Evolutionary conservation across 2,888 invertebrate species (phyloP), one percentile per base, ranked within the genome.

Genomic region (Leptinotarsa juncta): DNA sequence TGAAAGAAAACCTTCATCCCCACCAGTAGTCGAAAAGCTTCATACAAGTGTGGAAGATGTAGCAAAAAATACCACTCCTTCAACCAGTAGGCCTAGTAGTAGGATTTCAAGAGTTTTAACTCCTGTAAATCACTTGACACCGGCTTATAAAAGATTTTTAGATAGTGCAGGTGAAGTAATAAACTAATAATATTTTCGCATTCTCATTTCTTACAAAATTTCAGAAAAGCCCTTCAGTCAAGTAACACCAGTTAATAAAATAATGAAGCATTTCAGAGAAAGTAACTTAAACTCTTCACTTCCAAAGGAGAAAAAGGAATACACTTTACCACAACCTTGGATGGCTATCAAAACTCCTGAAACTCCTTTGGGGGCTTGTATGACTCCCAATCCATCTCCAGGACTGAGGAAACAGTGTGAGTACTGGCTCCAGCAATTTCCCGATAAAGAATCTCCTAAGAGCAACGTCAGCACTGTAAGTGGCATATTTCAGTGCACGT

Each of bases 291-390:
- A 57, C 76, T 57, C 57, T 3, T 60, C 70, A 26, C 49, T 15
- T 16, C 23, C 55, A 16, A 67, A 55, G 55, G 72, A 71, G 48
- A 51, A 57, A 48, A 75, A 74, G 65, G 67, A 74, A 12, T 74
- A 60, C 23, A 66, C 60, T 4, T 32, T 73, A n/a, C 75, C 75
- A 15, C 72, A 67, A 4, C 79, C 55, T 68, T 81, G 80, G 79
- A 75, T 73, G 73, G 76, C 49, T 67, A 85, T 90, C 3, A 85
- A 88, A 16, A 92, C 92, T 0, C 92, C 92, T 0, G 89, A 90
- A 2, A 90, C 90, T 12, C 91, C 91, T 0, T 89, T 90, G 73
- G 91, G 91, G 3, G 87, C 88, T 51, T 86, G 89, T 71, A 87
- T 90, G 55, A 84, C 84, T 48, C 85, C 89, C 0, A 87, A 90